Base-by-base conservation (phyloP, 2,797 vertebrate species). In the Carduelis carduelis region DNA sequence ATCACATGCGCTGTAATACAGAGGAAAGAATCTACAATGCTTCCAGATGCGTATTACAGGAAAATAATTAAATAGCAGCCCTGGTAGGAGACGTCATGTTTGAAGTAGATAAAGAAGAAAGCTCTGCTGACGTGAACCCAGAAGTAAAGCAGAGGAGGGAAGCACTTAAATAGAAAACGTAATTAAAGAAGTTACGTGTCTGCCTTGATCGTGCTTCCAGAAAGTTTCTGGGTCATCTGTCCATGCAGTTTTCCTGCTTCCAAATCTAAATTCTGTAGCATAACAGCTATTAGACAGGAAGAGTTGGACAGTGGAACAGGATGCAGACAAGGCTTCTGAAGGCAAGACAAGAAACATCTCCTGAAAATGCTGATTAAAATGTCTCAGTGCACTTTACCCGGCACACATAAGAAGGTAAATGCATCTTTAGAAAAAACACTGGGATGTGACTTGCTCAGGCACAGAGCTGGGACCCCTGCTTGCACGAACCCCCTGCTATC, bases 101-200 rank as follows among this genome's bases (percentile, higher is more conserved):
- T 91, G 64, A 93, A 79, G 66, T 4, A 80, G 63, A 50, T 79
- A 89, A 89, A 89, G 74, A 89, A 80, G 71, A 94, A 85, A 93
- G 60, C 53, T 85, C 69, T 93, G 93, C 83, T 95, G 82, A 85
- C 2, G 14, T 87, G 76, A 89, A 93, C 41, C 21, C 64, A 89
- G 84, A 95, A 93, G 89, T 87, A 92, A 93, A 95, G 63, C 85
- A 95, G 69, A 91, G 52, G n/a, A 90, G 46, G 70, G 88, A 96
- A 90, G 57, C 43, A 75, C 24, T 91, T 87, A 81, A 94, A 93
- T 74, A 65, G 44, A 89, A 92, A 92, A 89, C 87, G 55, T 76
- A 82, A 94, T 89, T 72, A 71, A 72, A 95, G 83, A 75, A 94
- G 35, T 91, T 88, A 39, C 7, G 5, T 44, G 50, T 69, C 69